These are phyloP conservation scores for Acropternis orthonyx DNA, from an alignment of 2,797 vertebrate genomes.

Conservation along the genomic window DNA sequence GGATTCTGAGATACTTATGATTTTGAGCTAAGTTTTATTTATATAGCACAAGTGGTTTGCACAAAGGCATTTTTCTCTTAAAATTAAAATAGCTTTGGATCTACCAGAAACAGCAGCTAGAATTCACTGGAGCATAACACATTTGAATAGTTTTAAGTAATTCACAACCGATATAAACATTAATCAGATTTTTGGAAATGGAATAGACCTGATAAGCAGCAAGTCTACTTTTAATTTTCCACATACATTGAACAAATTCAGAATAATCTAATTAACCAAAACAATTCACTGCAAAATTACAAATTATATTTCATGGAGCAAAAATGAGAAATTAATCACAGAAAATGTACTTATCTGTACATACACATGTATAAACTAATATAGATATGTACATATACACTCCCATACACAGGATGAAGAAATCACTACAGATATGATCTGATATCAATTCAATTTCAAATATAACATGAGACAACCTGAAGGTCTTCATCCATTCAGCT, in stretches of 20 bases:
- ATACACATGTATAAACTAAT: not conserved
- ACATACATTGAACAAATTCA: not conserved
- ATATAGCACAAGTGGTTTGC: not conserved
- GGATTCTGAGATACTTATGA: not conserved
- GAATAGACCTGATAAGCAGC: not conserved
- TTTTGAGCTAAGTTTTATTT: not conserved
- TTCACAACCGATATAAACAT: not conserved
- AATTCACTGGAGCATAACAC: not conserved
- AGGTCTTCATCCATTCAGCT: not conserved
- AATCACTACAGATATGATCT: not conserved
- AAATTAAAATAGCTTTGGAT: not conserved
- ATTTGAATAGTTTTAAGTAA: not conserved
- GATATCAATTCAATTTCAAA: not conserved
- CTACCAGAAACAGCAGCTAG: not conserved
- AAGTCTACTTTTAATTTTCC: not conserved
- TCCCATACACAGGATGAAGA: not conserved
- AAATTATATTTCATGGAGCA: not conserved
- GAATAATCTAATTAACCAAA: not conserved
- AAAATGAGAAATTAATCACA: not conserved
- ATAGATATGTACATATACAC: not conserved
- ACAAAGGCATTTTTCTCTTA: not conserved
- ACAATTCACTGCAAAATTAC: not conserved
- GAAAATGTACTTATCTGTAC: no score
- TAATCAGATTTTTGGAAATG: not conserved
- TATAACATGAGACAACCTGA: not conserved